These are phyloP conservation scores for Chymomyza procnemis DNA, from an alignment of 2,888 invertebrate species.

Conservation along the genomic window DNA sequence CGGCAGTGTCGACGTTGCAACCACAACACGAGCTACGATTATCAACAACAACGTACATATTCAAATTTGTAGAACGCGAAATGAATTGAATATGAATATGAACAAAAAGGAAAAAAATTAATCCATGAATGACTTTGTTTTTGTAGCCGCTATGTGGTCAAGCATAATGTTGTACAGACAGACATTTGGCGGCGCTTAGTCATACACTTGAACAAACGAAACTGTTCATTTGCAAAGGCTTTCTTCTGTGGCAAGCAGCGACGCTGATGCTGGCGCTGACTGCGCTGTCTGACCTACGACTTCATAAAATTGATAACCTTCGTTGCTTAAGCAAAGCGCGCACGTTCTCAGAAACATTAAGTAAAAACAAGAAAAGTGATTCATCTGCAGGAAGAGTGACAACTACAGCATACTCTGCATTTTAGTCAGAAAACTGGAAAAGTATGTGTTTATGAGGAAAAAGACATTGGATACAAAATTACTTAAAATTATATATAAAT, in stretches of 20 bases:
- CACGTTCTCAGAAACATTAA: not conserved
- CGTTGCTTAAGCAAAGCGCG: conserved; percentile 11
- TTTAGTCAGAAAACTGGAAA: no score
- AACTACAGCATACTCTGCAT: no score
- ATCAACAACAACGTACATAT: conserved; percentile 48
- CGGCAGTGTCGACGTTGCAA: conserved; percentile 13
- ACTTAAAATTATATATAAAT: no score
- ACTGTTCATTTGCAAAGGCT: not conserved
- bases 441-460: no score
- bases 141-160: not conserved
- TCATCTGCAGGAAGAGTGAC: not conserved
- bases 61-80: conserved; percentile 74
- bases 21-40: conserved; percentile 1
- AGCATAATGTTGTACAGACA: conserved; percentile 6
- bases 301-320: conserved; percentile 58
- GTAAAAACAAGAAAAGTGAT: not conserved
- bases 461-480: no score
- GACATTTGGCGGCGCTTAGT: conserved; percentile 8
- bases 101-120: conserved; percentile 44
- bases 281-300: not conserved
- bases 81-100: conserved; percentile 59
- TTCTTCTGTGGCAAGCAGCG: not conserved
- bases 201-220: conserved; percentile 8
- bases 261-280: not conserved
- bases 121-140: not conserved